Evolutionary conservation across 64 coral and sea anemone genomes (phyloP), one percentile per base, ranked within the genome.

Genomic region (Trachythela sp.): DNA sequence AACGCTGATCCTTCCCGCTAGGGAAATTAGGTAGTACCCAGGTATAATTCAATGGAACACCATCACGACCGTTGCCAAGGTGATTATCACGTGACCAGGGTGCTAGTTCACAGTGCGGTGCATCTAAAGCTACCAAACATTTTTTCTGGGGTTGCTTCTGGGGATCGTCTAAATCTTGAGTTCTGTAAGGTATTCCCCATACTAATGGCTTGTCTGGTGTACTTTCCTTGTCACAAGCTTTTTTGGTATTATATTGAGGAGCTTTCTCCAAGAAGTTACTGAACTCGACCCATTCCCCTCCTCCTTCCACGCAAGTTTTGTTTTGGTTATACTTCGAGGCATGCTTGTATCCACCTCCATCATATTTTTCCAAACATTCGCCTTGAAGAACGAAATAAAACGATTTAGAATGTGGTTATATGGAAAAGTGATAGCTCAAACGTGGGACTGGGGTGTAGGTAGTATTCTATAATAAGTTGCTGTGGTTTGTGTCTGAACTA

Each of bases 11-110:
- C 15, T 93, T 77, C 60, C 85, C 87, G 58, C 91, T 93, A 32
- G 93, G 93, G 86, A 99, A 99, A n/a, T 34, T 34, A 14, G 96
- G 96, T 22, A 99, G 80, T 7, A 86, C 92, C 96, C 96, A 99
- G 1, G 96, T 99, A 84, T 95, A 99, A 33, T 90, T 99, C 24
- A 94, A 91, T 35, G 93, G 84, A 6, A 93, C 87, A 59, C 96
- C 93, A 13, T 99, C 96, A 31, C 93, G 91, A 22, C 93, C 92
- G 36, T 99, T 94, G 36, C 96, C 96, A 95, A 99, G 96, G 87
- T 99, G 96, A 91, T 99, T 99, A 49, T 89, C 96, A 54, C 96
- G 56, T 41, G 93, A 68, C 96, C 96, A 99, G 0, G 86, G 88
- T 48, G 93, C 93, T 5, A 87, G 91, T 9, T 94, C 68, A 86